These are phyloP conservation scores for Corythornis madagascariensis DNA, from an alignment of 2,113 vertebrate species.

Conservation along the genomic window DNA sequence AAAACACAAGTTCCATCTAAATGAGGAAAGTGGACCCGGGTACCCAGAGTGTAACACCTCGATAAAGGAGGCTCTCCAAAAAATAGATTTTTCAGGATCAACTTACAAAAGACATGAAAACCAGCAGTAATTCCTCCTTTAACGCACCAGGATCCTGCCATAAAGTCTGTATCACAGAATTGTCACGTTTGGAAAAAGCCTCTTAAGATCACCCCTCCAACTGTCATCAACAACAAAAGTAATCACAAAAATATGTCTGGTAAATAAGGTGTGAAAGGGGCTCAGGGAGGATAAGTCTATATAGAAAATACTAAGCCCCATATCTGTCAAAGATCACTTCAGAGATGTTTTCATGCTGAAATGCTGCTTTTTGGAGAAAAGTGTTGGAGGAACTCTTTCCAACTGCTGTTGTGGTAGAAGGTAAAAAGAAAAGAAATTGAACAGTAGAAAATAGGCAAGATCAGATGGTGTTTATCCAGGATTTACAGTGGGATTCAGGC, in stretches of 20 bases:
- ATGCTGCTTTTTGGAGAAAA: neutral
- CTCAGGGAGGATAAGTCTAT: neutral
- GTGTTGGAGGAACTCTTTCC: neutral
- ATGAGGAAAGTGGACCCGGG: too few species aligned
- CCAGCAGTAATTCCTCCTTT: neutral
- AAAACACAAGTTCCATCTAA: neutral
- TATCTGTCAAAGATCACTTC: neutral
- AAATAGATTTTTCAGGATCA: neutral
- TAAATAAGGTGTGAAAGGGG: neutral
- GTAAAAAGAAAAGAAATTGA: neutral
- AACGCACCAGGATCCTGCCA: neutral
- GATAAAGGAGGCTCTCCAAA: neutral
- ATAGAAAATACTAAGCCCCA: accelerated
- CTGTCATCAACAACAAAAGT: too few species aligned
- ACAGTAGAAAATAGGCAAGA: neutral
- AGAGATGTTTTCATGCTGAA: neutral
- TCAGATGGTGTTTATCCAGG: neutral
- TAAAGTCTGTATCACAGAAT: neutral
- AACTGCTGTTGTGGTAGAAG: neutral
- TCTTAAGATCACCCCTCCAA: too few species aligned
- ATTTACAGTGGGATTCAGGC: neutral
- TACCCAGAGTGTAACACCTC: too few species aligned
- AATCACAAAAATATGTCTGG: too few species aligned
- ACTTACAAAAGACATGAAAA: neutral
- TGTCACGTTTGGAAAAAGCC: too few species aligned